Conservation (phyloP, 2,797 vertebrate species). For the Anguilla pacifica region DNA sequence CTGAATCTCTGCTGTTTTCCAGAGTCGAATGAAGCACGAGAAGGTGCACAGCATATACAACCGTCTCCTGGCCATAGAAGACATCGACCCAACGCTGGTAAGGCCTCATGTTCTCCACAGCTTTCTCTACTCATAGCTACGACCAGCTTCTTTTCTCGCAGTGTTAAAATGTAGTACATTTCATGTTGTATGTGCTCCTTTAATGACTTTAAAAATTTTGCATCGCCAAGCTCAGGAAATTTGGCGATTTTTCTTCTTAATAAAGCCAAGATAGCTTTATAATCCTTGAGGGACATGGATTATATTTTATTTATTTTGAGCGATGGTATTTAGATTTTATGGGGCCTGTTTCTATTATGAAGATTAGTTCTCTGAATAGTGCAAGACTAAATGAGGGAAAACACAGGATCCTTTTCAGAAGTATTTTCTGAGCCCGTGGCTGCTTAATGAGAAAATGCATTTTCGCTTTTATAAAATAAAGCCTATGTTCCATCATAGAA, state of each 20-base stretch:
- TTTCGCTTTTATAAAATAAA: not conserved
- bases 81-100: constrained; percentile 87
- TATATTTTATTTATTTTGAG: not conserved
- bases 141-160: not conserved
- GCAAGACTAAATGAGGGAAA: not conserved
- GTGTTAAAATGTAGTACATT: not conserved
- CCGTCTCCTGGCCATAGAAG: constrained; percentile 82
- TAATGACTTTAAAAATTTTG: not conserved
- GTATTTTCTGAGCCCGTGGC: too few species aligned
- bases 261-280: not conserved
- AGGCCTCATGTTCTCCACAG: constrained; percentile 40
- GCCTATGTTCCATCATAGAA: not conserved
- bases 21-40: constrained; percentile 99
- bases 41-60: constrained; percentile 98
- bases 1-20: not conserved
- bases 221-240: not conserved
- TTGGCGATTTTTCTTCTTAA: not conserved
- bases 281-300: not conserved
- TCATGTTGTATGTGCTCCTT: not conserved
- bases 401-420: too few species aligned
- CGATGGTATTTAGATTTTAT: not conserved
- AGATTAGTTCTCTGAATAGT: not conserved
- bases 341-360: not conserved
- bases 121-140: not conserved
- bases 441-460: too few species aligned